phyloP scores from a whole-genome alignment of 2,797 vertebrate genomes.

The Petrocephalus schoutedeni region DNA sequence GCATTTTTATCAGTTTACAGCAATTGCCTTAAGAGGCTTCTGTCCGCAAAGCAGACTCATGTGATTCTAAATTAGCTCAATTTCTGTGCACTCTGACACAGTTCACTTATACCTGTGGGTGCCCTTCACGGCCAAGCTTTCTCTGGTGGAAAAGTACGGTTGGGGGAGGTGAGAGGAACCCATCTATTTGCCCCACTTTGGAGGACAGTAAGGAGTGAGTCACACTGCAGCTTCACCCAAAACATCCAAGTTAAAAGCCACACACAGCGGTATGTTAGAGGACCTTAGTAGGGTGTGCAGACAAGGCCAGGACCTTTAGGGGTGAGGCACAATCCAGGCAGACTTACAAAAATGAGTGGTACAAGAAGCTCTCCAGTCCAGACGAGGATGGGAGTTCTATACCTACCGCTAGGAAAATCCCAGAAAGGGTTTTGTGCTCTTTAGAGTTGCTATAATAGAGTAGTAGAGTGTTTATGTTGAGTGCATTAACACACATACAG shows the following conservation, averaged over 20 bases:
- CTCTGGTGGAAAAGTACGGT: too few species aligned
- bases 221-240: not conserved
- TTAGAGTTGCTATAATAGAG: conserved; percentile 65
- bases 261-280: conserved; percentile 1
- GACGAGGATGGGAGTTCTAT: conserved; percentile 60
- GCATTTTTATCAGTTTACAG: not conserved
- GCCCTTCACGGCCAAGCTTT: too few species aligned
- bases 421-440: conserved; percentile 62
- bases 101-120: not conserved
- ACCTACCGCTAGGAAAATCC: conserved; percentile 70
- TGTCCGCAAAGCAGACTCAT: conserved; percentile 18
- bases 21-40: conserved; percentile 1
- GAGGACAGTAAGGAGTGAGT: not conserved
- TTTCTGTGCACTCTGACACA: not conserved
- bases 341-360: conserved; percentile 66
- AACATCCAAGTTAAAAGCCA: not conserved
- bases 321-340: conserved; percentile 21
- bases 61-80: not conserved
- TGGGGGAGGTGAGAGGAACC: too few species aligned
- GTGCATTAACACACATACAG: conserved; percentile 11
- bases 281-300: conserved; percentile 1
- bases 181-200: not conserved
- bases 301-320: not conserved
- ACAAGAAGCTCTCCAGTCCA: conserved; percentile 66
- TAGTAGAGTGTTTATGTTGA: conserved; percentile 23